Evolutionary conservation across 1,140 invertebrate species (phyloP).

Genomic region (Leptinotarsa texana): DNA sequence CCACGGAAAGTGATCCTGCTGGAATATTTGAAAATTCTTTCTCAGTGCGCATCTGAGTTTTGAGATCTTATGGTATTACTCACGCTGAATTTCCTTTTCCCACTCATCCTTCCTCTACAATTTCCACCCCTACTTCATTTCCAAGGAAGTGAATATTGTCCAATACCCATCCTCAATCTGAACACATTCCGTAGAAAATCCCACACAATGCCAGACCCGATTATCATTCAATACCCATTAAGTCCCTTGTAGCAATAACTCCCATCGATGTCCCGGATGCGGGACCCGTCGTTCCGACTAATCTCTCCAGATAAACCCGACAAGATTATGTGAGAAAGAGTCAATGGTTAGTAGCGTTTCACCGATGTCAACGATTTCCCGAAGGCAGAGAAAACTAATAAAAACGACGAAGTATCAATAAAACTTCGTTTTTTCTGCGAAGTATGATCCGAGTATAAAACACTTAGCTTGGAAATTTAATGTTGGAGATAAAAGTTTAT

Average conservation of each 20-base stretch:
- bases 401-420: slow-evolving; percentile 18
- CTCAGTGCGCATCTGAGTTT: no score
- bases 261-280: neutral
- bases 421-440: slow-evolving; percentile 14
- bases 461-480: slow-evolving; percentile 17
- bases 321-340: slow-evolving; percentile 24
- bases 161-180: no score
- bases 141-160: no score
- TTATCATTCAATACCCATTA: slow-evolving; percentile 1
- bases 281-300: slow-evolving; percentile 11
- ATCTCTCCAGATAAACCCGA: slow-evolving; percentile 21
- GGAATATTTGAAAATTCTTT: no score
- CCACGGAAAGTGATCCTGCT: no score
- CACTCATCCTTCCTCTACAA: no score
- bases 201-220: neutral
- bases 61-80: no score
- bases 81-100: no score
- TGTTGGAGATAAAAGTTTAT: slow-evolving; percentile 9
- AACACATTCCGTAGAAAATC: neutral
- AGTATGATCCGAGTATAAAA: slow-evolving; percentile 6
- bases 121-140: no score
- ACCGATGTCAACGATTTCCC: slow-evolving; percentile 16
- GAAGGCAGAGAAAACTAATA: neutral
- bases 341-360: slow-evolving; percentile 18
- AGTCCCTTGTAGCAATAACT: neutral